Evolutionary conservation across 2,113 vertebrate genomes (phyloP).

Genomic region (Motacilla alba): DNA sequence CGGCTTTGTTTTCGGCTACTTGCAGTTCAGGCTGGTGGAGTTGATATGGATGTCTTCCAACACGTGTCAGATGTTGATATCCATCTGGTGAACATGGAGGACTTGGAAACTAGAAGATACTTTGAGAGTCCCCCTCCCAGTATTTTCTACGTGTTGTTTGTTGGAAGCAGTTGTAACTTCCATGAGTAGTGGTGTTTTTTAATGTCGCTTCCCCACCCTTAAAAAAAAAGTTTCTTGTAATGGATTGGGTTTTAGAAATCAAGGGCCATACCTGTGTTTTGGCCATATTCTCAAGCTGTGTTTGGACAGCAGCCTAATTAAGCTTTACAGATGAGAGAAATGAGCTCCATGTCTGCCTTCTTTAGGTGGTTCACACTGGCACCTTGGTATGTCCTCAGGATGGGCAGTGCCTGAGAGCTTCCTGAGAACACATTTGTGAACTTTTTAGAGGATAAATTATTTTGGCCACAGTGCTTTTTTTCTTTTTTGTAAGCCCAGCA

Average conservation of each 20-base stretch:
- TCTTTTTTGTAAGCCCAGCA: slow-evolving; percentile 16
- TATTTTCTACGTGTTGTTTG: slow-evolving; percentile 16
- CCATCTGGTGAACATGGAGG: slow-evolving; percentile 75
- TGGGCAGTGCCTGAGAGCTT: slow-evolving; percentile 8
- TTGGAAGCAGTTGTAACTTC: slow-evolving; percentile 9
- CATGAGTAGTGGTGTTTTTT: slow-evolving; percentile 13
- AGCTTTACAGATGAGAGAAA: slow-evolving; percentile 5
- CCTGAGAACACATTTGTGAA: neutral
- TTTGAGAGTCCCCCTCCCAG: neutral
- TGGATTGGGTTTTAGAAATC: neutral
- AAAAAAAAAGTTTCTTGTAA: neutral
- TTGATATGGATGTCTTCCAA: slow-evolving; percentile 91
- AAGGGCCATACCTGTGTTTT: neutral
- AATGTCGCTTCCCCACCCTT: slow-evolving; percentile 31
- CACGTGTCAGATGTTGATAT: slow-evolving; percentile 92
- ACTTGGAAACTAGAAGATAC: slow-evolving; percentile 13
- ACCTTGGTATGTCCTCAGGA: neutral
- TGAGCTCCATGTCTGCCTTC: neutral
- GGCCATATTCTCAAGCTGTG: neutral
- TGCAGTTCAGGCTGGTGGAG: slow-evolving; percentile 94
- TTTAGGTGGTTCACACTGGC: neutral
- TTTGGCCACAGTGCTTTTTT: slow-evolving; percentile 27
- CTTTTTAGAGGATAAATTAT: slow-evolving; percentile 5
- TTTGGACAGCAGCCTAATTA: slow-evolving; percentile 7
- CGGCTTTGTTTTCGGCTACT: slow-evolving; percentile 87